phyloP scores from a whole-genome alignment of 2,797 vertebrate species.

The Crenichthys baileyi region DNA sequence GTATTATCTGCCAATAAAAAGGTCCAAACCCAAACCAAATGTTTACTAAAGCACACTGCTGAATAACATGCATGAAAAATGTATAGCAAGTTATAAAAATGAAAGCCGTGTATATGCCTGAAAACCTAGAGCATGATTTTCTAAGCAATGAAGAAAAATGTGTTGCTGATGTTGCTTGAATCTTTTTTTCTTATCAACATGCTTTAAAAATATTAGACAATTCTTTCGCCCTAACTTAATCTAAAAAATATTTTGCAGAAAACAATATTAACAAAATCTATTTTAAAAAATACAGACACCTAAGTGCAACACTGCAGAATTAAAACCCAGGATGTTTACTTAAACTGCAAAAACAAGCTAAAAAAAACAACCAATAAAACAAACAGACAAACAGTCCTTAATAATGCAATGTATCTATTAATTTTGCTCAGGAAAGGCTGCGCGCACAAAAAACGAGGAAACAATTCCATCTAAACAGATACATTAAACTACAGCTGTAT shows the following conservation, averaged over 20 bases:
- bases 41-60: no score
- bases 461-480: constrained; percentile 26
- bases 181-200: not conserved
- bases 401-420: not conserved
- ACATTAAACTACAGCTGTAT: constrained; percentile 19
- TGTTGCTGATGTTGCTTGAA: no score
- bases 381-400: no score
- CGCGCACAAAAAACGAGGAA: constrained; percentile 15
- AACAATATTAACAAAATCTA: not conserved
- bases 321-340: not conserved
- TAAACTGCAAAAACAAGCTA: not conserved
- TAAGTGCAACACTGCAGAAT: not conserved
- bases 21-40: no score
- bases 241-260: not conserved
- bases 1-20: no score
- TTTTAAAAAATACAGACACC: not conserved
- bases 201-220: not conserved
- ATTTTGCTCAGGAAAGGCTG: not conserved
- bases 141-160: no score
- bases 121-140: no score
- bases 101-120: no score
- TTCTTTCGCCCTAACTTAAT: not conserved
- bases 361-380: not conserved
- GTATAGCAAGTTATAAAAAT: no score
- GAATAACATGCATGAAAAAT: no score